Base-by-base conservation (phyloP, 1,140 invertebrate species). In the Propsilocerus akamusi region DNA sequence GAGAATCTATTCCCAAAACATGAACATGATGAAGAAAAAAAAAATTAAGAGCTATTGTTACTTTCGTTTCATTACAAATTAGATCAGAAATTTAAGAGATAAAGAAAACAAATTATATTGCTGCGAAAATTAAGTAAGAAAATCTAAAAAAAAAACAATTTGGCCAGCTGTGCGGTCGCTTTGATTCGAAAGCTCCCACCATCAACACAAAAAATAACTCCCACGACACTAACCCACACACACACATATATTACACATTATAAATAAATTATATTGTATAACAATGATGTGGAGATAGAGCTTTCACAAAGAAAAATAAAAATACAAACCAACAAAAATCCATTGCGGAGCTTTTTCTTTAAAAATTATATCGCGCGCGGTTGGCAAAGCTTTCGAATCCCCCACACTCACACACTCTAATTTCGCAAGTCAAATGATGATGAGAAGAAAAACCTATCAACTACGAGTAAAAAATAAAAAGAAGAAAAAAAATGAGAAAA, bases 11-110 rank as follows among this genome's bases (percentile, higher is more conserved):
- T 12, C 12, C 5, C 22, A 28, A 41, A 41, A 50, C 24, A 50
- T 32, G 23, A 26, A 50, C 20, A 14, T 25, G 17, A 37, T 32
- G 10, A 49, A 32, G 14, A 24, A 49, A 25, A 22, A 50, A 11
- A 50, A n/a, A n/a, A n/a, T n/a, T 41, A 26, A 48, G 25, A 28
- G 30, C 26, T 49, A 49, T 32, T 49, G 34, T 41, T 41, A 41
- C 17, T 41, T 41, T 41, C 22, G 32, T 30, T 30, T 25, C 26
- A 49, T 26, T 30, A 49, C 14, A 25, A 30, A 22, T 30, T 24
- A 49, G 28, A 30, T 26, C 22, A 49, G 34, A 8, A 24, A 28
- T 41, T 14, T 14, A 41, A 11, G 10, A 11, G n/a, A 30, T 11
- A 11, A 30, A 41, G 22, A 41, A 20, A 20, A 20, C 17, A 41